Evolutionary conservation across 2,113 vertebrate species (phyloP).

Genomic region (Myrmophylax atrothorax): DNA sequence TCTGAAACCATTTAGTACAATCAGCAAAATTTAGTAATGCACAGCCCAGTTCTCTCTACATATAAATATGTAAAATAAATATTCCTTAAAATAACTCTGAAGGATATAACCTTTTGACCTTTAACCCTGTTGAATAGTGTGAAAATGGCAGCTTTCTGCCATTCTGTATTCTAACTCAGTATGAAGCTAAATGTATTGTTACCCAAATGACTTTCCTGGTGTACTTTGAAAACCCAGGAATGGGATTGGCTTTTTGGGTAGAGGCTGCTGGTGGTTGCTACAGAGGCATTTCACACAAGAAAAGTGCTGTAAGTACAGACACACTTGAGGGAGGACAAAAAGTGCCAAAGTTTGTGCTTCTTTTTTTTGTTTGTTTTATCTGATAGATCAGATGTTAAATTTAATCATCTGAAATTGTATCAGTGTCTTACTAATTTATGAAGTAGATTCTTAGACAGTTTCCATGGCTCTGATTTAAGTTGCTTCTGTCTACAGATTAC

Average conservation of each 20-base stretch:
- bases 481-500: not conserved
- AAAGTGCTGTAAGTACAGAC: not conserved
- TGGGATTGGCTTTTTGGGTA: not conserved
- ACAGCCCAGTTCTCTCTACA: not conserved
- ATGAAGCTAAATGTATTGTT: not conserved
- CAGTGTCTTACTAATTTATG: not conserved
- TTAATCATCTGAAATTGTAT: not conserved
- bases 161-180: not conserved
- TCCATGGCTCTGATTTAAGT: not conserved
- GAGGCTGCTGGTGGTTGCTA: not conserved
- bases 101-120: not conserved
- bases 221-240: not conserved
- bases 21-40: not conserved
- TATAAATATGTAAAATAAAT: not conserved
- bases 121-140: not conserved
- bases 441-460: not conserved
- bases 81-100: not conserved
- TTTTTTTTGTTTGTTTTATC: not conserved
- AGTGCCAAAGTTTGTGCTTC: not conserved
- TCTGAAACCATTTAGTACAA: not conserved
- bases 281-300: not conserved
- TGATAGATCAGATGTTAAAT: not conserved
- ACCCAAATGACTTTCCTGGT: not conserved
- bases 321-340: not conserved
- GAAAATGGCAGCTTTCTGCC: not conserved